Evolutionary conservation across 2,888 invertebrate genomes (phyloP), one percentile per base, ranked within the genome.

Genomic region (Euphydryas editha): DNA sequence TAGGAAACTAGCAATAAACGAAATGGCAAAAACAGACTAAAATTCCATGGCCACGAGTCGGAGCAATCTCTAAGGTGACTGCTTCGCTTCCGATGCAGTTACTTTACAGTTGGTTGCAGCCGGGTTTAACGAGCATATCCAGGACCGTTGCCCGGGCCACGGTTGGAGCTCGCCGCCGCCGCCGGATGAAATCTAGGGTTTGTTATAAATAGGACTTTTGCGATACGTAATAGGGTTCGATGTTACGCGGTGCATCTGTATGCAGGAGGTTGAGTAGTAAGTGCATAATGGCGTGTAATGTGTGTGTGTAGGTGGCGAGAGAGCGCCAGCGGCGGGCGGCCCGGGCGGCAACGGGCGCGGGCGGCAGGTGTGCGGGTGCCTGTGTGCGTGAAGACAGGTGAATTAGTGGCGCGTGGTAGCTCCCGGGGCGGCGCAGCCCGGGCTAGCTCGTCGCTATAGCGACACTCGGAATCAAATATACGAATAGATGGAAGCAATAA

Each of bases 381-480:
- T 76, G 79, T 82, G 87, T 79, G 85, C 78, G 83, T 76, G 81
- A 70, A 76, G 82, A 79, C 84, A 87, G 88, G 85, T 88, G 84
- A 87, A 80, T 82, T 83, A 81, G 81, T 76, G 75, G 78, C 78
- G 76, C 80, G 82, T 75, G 77, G 80, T 78, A 81, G 79, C 76
- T 79, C 75, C 79, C 78, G 74, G 83, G 81, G 80, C 79, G 79
- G 81, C 71, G 76, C 72, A 70, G 78, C 81, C 85, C 83, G 84
- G 84, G 81, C 81, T 82, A 83, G 84, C 81, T 74, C 82, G 88
- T 90, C 79, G 81, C 80, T 84, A 88, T 88, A 80, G 82, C 79
- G 81, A 89, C 88, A 81, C 79, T 82, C 81, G 77, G 82, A 78
- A 80, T 83, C 80, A 81, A 80, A 84, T 83, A 83, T 30, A 30